Evolutionary conservation across 1,140 invertebrate species (phyloP).

Genomic region (Proctacanthus coquilletti): DNA sequence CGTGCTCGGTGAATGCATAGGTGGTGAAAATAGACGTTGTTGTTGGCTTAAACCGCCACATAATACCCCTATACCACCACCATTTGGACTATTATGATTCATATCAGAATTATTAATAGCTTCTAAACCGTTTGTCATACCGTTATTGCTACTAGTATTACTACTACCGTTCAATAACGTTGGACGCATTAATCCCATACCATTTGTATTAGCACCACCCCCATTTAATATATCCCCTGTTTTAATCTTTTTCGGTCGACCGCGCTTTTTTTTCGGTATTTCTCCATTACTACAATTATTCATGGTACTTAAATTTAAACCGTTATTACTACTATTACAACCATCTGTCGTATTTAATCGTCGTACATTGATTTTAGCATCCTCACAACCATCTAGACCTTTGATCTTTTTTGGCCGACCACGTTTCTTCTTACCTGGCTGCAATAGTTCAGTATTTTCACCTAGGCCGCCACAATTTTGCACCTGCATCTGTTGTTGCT

Average conservation of each 20-base stretch:
- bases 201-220: too few relatives aligned
- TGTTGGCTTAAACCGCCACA: background rate
- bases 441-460: background rate
- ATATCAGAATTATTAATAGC: background rate
- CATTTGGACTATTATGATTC: background rate
- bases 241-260: conserved; percentile 69
- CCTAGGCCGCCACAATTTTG: background rate
- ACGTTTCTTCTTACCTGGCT: conserved; percentile 72
- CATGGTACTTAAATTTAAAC: conserved; percentile 15
- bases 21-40: conserved; percentile 30
- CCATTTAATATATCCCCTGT: too few relatives aligned
- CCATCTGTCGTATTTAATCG: conserved; percentile 9
- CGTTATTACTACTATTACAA: conserved; percentile 21
- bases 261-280: conserved; percentile 65
- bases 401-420: conserved; percentile 78
- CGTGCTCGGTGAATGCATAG: conserved; percentile 33
- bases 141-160: background rate
- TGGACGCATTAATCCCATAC: conserved; percentile 7
- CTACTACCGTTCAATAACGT: background rate
- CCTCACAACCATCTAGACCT: conserved; percentile 44
- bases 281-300: conserved; percentile 5
- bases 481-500: conserved; percentile 1
- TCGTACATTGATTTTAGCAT: conserved; percentile 10
- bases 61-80: background rate
- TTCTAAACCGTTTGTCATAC: conserved; percentile 5